phyloP scores from a whole-genome alignment of 2,888 invertebrate genomes.

The Eristalis intricaria region DNA sequence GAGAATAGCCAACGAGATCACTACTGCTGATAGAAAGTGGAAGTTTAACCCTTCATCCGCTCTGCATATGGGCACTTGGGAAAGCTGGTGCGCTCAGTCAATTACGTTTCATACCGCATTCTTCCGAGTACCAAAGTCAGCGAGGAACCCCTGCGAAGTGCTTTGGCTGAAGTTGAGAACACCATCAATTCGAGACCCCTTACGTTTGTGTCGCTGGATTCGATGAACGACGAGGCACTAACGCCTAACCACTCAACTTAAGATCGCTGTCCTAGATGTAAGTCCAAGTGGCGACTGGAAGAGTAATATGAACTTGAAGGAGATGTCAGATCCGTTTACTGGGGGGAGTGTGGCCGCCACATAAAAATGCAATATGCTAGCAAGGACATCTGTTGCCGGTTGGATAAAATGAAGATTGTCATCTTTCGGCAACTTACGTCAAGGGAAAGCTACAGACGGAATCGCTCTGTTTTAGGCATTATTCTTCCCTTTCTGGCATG shows the following conservation, averaged over 20 bases:
- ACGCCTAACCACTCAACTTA: constrained; percentile 73
- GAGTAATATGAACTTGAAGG: no score
- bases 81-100: constrained; percentile 23
- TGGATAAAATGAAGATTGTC: no score
- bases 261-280: no score
- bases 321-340: no score
- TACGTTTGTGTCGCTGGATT: constrained; percentile 12
- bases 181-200: constrained; percentile 66
- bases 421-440: no score
- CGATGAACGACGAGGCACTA: constrained; percentile 42
- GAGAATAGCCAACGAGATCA: constrained; percentile 8
- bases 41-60: constrained; percentile 69
- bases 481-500: no score
- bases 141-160: constrained; percentile 28
- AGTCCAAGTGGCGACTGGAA: no score
- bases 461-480: no score
- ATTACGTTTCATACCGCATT: neutral
- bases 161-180: constrained; percentile 16
- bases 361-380: no score
- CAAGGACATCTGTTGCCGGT: no score
- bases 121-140: neutral
- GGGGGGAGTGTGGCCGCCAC: no score
- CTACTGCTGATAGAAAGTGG: constrained; percentile 56
- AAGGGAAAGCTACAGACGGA: no score
- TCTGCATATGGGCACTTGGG: constrained; percentile 69